Conservation (phyloP, 2,113 vertebrate genomes). For the Leptocoma aspasia region DNA sequence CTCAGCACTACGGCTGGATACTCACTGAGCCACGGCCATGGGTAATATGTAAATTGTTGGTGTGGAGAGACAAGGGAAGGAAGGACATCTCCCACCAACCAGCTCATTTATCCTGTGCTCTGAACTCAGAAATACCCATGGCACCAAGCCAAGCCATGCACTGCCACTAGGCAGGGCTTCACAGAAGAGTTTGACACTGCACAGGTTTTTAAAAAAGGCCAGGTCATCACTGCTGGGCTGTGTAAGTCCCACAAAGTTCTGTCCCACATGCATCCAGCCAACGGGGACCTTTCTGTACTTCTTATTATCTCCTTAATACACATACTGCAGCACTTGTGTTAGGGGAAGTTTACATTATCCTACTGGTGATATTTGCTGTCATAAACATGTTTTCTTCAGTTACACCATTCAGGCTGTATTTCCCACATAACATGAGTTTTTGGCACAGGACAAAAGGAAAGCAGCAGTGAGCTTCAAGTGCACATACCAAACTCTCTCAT, state of each 20-base stretch:
- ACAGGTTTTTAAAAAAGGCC: background rate
- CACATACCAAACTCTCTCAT: background rate
- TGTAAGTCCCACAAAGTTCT: background rate
- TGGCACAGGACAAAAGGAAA: constrained; percentile 31
- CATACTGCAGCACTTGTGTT: background rate
- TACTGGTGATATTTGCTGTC: background rate
- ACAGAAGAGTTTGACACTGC: background rate
- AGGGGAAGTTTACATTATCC: background rate
- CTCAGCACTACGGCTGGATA: background rate
- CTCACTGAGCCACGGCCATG: background rate
- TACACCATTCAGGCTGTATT: background rate
- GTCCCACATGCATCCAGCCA: background rate
- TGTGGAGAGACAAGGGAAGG: background rate
- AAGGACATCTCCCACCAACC: background rate
- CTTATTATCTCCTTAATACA: background rate
- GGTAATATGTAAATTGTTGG: background rate
- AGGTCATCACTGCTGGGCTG: background rate
- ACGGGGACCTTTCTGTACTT: background rate
- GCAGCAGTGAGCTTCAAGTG: constrained; percentile 16
- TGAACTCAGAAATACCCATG: background rate
- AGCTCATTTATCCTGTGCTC: background rate
- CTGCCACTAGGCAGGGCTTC: background rate
- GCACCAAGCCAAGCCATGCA: background rate
- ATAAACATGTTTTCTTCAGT: background rate
- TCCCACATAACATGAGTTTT: background rate